These are phyloP conservation scores for Saturnia japonica DNA, from an alignment of 2,888 invertebrate genomes.

Conservation along the genomic window DNA sequence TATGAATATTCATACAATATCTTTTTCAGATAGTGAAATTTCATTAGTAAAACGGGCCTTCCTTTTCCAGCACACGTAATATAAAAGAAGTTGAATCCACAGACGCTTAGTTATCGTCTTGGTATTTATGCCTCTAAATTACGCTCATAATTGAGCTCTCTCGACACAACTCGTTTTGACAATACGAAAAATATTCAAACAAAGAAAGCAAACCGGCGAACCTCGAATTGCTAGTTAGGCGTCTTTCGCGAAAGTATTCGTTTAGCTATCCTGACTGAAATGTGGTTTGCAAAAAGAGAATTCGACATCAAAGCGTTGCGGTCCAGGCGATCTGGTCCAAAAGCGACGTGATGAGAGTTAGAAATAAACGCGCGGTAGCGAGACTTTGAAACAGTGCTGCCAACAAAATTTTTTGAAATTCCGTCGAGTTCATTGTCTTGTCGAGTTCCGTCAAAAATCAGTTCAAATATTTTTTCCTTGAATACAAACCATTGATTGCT, in stretches of 20 bases:
- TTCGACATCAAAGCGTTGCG: conserved; percentile 76
- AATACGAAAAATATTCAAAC: conserved; percentile 46
- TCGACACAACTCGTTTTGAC: conserved; percentile 31
- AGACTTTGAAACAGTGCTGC: conserved; percentile 35
- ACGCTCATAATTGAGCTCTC: conserved; percentile 58
- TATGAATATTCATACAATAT: background rate
- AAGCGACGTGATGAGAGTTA: conserved; percentile 74
- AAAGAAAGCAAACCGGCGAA: conserved; percentile 44
- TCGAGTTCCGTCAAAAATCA: too few species aligned
- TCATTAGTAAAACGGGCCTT: background rate
- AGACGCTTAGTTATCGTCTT: conserved; percentile 10
- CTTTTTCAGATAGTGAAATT: background rate
- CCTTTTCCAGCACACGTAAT: background rate
- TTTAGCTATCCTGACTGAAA: conserved; percentile 64
- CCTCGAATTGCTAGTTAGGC: conserved; percentile 56
- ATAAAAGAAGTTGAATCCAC: conserved; percentile 5
- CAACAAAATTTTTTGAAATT: too few species aligned
- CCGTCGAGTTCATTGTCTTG: too few species aligned
- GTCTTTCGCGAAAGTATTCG: conserved; percentile 75
- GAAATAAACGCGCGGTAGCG: conserved; percentile 63
- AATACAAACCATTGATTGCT: too few species aligned
- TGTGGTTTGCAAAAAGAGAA: conserved; percentile 78
- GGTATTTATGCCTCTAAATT: conserved; percentile 20
- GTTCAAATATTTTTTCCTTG: too few species aligned
- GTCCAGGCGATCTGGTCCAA: conserved; percentile 65